These are phyloP conservation scores for Lethenteron reissneri DNA, from an alignment of 2,113 vertebrate species.

Conservation along the genomic window DNA sequence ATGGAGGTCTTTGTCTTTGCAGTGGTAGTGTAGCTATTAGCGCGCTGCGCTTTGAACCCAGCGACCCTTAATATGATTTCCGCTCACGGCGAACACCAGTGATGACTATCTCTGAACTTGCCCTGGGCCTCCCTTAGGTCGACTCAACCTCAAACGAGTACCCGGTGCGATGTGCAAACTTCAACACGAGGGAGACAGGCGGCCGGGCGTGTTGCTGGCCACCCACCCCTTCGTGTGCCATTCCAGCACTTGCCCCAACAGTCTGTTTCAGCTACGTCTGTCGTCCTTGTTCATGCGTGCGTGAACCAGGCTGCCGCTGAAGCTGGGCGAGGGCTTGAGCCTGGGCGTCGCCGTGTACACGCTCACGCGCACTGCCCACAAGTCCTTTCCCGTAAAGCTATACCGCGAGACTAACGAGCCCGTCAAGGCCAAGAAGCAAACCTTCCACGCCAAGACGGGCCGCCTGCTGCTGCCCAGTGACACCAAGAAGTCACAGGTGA, in stretches of 20 bases:
- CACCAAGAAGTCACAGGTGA: constrained; percentile 71
- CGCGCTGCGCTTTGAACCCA: too few relatives aligned
- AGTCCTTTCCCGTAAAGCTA: constrained; percentile 36
- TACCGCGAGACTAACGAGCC: constrained; percentile 67
- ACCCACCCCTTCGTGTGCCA: too few relatives aligned
- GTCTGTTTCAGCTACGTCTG: neutral
- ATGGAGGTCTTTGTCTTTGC: constrained; percentile 4
- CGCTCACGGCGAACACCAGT: too few relatives aligned
- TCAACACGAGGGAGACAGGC: too few relatives aligned
- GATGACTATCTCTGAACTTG: too few relatives aligned
- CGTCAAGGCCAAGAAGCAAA: constrained; percentile 62
- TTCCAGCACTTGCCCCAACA: too few relatives aligned
- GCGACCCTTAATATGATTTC: too few relatives aligned
- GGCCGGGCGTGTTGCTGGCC: too few relatives aligned
- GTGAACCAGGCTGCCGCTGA: constrained; percentile 37
- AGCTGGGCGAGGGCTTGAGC: constrained; percentile 32
- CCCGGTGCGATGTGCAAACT: too few relatives aligned
- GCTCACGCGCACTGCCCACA: constrained; percentile 32
- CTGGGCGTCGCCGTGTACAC: constrained; percentile 53
- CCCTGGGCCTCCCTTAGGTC: too few relatives aligned
- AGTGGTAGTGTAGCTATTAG: too few relatives aligned
- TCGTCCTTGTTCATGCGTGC: neutral
- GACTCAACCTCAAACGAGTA: too few relatives aligned
- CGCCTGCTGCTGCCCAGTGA: constrained; percentile 72
- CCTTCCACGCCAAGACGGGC: constrained; percentile 59